A percentile compares a stretch with the other conserved stretches of the same genome.
Conservation (phyloP, 2,113 vertebrate genomes). For the Cephalophus harveyi region DNA sequence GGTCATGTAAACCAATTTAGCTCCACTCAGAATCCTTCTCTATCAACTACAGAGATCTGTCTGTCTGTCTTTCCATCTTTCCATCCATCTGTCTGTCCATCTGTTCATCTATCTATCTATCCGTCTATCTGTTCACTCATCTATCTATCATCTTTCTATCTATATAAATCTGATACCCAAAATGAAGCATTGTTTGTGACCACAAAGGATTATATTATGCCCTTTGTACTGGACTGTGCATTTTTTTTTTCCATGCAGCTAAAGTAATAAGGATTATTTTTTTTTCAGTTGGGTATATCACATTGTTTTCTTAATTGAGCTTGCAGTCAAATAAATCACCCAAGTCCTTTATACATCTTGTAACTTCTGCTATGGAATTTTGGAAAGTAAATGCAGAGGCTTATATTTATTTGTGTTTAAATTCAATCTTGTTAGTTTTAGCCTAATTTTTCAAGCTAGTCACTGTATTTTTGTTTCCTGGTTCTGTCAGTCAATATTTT, state of each 20-base stretch:
- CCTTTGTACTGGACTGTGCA: neutral
- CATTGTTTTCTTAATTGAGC: constrained; percentile 36
- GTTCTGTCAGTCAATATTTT: neutral
- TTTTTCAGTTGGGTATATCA: neutral
- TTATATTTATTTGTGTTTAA: constrained; percentile 19
- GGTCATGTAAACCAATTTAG: neutral
- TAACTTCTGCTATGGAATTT: constrained; percentile 8
- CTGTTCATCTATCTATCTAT: neutral
- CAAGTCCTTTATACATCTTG: neutral
- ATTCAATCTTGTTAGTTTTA: constrained; percentile 23
- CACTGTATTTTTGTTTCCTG: neutral
- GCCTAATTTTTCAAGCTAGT: neutral
- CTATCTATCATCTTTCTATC: neutral
- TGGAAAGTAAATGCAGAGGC: constrained; percentile 23
- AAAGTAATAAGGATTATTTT: neutral
- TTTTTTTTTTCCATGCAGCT: constrained; percentile 6
- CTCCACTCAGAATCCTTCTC: neutral
- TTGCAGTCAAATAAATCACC: constrained; percentile 34
- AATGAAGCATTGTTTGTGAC: neutral
- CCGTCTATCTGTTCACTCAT: neutral
- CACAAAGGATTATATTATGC: neutral
- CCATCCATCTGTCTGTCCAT: neutral
- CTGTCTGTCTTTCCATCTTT: neutral
- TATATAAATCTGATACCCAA: neutral
- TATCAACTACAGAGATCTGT: neutral